Percentiles rank a stretch among this genome's conserved stretches.
phyloP scores from a whole-genome alignment of 1,140 invertebrate genomes.

The Vanessa tameamea region DNA sequence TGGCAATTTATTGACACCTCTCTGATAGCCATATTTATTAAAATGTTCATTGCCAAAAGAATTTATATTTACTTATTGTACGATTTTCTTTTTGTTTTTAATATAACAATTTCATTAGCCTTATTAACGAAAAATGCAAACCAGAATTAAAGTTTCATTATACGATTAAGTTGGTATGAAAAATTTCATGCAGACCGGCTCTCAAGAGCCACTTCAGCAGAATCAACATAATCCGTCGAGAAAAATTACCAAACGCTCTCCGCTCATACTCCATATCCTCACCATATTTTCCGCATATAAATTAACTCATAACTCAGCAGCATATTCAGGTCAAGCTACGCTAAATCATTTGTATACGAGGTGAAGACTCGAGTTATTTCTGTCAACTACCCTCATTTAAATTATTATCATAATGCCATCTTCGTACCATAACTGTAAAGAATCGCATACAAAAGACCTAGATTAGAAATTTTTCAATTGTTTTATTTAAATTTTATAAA shows the following conservation, averaged over 20 bases:
- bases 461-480: too few relatives aligned
- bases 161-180: conserved; percentile 9
- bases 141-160: neutral
- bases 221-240: conserved; percentile 44
- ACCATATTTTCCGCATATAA: conserved; percentile 61
- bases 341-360: conserved; percentile 50
- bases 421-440: neutral
- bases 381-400: conserved; percentile 25
- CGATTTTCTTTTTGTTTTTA: too few relatives aligned
- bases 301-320: conserved; percentile 59
- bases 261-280: conserved; percentile 44
- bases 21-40: too few relatives aligned
- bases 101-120: too few relatives aligned
- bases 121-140: too few relatives aligned
- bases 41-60: too few relatives aligned
- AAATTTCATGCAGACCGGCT: conserved; percentile 26
- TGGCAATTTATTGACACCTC: too few relatives aligned
- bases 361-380: conserved; percentile 33
- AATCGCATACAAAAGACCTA: too few relatives aligned
- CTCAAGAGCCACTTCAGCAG: conserved; percentile 32
- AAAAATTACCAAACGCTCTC: conserved; percentile 40
- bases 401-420: conserved; percentile 21
- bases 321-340: conserved; percentile 51
- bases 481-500: too few relatives aligned
- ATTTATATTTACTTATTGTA: too few relatives aligned